Base-by-base conservation (phyloP, 2,888 invertebrate species). In the Ormia ochracea region DNA sequence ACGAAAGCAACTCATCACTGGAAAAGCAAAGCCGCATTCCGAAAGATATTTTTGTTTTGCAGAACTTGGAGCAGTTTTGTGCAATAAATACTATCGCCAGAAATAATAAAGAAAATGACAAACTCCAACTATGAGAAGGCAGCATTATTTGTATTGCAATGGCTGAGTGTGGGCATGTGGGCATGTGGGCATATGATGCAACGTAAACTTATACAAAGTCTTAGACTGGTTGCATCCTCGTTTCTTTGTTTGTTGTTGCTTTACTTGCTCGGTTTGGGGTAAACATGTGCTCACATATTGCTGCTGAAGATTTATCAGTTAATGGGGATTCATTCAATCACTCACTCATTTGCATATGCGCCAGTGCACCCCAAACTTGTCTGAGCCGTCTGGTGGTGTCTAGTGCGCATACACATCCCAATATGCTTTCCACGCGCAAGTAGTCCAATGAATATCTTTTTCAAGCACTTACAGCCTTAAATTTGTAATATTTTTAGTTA, bases 151-250 rank as follows among this genome's bases (percentile, higher is more conserved):
- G 17, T 38, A 48, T 10, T 21, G 31, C 38, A 45, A 17, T 17
- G 19, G 5, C 2, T 56, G 63, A 68, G 54, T 41, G 28, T 17
- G 2, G 58, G 56, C 59, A 58, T 76, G 84, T 84, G 84, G 17
- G 38, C 12, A 43, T 86, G 86, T 87, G 87, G 86, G 87, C 84
- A 86, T 85, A 84, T 84, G 86, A 85, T 83, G 84, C 83, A 83
- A 81, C 84, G 83, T 82, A 59, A 58, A 12, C 21, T 14, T 17
- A 43, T 33, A 7, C 31, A 48, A 31, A 17, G n/a, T n/a, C 19
- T 26, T 7, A 48, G 17, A 21, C 21, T 58, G 70, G 85, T 85
- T 85, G 84, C 82, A 38, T 48, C 59, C 36, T 45, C 26, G 14
- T 28, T 52, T 4, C 10, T 33, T n/a, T n/a, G n/a, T 6, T 28